Base-by-base conservation (phyloP, 1,140 invertebrate species). In the Ephestia elutella region DNA sequence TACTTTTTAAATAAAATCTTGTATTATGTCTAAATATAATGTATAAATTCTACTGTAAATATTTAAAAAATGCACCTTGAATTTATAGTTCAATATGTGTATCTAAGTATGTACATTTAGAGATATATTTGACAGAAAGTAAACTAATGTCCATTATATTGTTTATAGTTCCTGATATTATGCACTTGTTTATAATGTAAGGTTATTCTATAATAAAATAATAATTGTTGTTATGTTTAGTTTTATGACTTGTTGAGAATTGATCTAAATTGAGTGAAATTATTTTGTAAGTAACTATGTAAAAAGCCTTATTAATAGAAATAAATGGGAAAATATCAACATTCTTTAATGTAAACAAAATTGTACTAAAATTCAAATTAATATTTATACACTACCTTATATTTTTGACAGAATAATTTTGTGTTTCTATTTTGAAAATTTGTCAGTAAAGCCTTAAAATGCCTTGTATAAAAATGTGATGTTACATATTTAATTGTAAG, bases 391-490 rank as follows among this genome's bases (percentile, higher is more conserved):
- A n/a, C n/a, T 15, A 4, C 5, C n/a, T 15, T 15, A 15, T 44
- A 44, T 15, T 44, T 44, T 15, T 15, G 5, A 15, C 5, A 44
- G 13, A 44, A 44, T 15, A 44, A 1, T n/a, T n/a, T 15, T 5
- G 10, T 15, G n/a, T 44, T 44, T 4, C 15, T 13, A 38, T 38
- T 10, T 7, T 38, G 8, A 15, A 35, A 35, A 2, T 44, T 4
- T 3, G 2, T 44, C 38, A 44, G 2, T 15, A 44, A 17, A 44
- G 38, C 38, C 38, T 44, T 59, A 48, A 60, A 62, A 63, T 67
- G 73, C 73, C 74, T 78, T 81, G 59, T 62, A 71, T 59, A 59
- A 69, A 71, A 73, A 73, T 85, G 82, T 85, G 80, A 85, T 85
- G 71, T 78, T 57, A 71, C 60, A 66, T 63, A 59, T n/a, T n/a